phyloP scores from a whole-genome alignment of 2,113 vertebrate species.

The Callaeas wilsoni region DNA sequence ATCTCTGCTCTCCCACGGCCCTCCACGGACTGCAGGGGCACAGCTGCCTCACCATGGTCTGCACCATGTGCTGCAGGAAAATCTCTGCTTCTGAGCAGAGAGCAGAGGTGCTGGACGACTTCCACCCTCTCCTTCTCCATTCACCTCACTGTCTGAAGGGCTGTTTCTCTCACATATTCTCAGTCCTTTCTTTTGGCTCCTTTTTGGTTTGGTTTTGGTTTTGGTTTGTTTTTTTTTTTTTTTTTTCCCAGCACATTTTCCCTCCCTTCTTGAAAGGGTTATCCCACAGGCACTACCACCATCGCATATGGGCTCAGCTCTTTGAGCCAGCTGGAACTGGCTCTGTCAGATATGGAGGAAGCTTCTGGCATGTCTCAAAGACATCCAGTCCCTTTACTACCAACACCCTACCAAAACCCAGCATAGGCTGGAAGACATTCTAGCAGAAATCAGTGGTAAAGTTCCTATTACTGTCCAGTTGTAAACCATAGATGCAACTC shows the following conservation, averaged over 20 bases:
- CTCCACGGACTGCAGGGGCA: background rate
- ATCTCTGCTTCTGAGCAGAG: background rate
- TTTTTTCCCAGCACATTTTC: background rate
- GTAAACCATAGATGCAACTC: background rate
- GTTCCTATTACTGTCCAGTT: background rate
- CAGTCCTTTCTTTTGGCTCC: background rate
- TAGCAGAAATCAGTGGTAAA: background rate
- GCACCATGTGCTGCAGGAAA: fast-evolving
- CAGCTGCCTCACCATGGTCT: background rate
- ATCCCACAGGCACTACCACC: background rate
- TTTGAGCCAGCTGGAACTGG: background rate
- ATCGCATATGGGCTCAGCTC: fast-evolving
- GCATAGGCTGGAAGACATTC: background rate
- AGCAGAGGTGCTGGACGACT: fast-evolving
- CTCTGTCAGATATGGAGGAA: background rate
- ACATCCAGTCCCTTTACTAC: too few relatives aligned
- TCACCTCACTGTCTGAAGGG: background rate
- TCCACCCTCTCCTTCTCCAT: background rate
- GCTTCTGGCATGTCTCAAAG: background rate
- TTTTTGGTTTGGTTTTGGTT: too few relatives aligned
- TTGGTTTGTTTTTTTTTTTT: too few relatives aligned
- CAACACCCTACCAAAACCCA: background rate
- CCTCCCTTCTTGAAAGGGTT: background rate
- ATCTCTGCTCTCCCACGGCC: background rate
- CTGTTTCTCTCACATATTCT: background rate